phyloP scores from a whole-genome alignment of 1,140 invertebrate genomes.

The Hirudo medicinalis region DNA sequence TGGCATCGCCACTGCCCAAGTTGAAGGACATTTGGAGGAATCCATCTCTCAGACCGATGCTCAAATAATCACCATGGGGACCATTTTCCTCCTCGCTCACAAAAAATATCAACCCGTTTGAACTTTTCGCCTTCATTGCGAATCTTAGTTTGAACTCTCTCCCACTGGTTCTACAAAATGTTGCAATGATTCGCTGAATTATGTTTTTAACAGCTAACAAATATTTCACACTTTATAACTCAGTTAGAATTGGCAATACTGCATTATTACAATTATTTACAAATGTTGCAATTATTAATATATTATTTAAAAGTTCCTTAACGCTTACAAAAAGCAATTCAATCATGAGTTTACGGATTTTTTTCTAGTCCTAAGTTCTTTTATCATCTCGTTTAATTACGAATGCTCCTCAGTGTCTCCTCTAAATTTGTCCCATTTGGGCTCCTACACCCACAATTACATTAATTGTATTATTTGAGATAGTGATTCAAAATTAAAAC shows the following conservation, averaged over 20 bases:
- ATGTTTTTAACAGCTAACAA: too few relatives aligned
- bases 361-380: neutral
- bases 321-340: neutral
- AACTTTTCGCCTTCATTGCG: conserved; percentile 52
- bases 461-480: too few relatives aligned
- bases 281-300: neutral
- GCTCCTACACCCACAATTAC: too few relatives aligned
- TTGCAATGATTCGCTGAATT: too few relatives aligned
- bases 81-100: conserved; percentile 56
- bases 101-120: conserved; percentile 75
- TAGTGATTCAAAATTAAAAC: neutral
- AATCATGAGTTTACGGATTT: neutral
- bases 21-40: conserved; percentile 50
- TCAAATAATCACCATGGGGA: conserved; percentile 56
- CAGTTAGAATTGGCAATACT: too few relatives aligned
- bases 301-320: conserved; percentile 2
- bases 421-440: too few relatives aligned
- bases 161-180: conserved; percentile 53
- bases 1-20: conserved; percentile 57
- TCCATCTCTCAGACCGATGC: conserved; percentile 69
- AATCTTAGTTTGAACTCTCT: conserved; percentile 68
- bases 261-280: too few relatives aligned
- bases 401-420: too few relatives aligned
- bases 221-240: too few relatives aligned
- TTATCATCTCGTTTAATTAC: too few relatives aligned